phyloP scores from a whole-genome alignment of 2,797 vertebrate species.

The Aulostomus chinensis region DNA sequence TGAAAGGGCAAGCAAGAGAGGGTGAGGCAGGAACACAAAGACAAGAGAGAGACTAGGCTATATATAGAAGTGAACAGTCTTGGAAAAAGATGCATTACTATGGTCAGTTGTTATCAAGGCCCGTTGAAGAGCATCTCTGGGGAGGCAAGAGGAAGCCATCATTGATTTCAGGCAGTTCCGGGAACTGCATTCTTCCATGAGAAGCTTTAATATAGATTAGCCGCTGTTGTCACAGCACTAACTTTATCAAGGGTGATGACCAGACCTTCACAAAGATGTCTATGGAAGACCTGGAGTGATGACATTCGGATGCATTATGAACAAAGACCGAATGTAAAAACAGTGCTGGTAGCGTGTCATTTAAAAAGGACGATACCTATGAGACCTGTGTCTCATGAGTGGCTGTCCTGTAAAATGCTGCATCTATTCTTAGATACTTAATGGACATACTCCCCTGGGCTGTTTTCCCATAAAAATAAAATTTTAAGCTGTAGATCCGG shows the following conservation, averaged over 20 bases:
- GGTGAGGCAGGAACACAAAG: background rate
- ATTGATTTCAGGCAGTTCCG: constrained; percentile 41
- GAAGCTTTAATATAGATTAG: constrained; percentile 56
- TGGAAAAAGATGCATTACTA: constrained; percentile 45
- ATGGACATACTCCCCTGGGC: constrained; percentile 48
- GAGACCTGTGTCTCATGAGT: constrained; percentile 8
- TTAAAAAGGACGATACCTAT: too few species aligned
- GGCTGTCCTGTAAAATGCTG: constrained; percentile 43
- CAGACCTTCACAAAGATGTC: too few species aligned
- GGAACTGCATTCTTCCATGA: constrained; percentile 52
- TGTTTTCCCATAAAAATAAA: constrained; percentile 36
- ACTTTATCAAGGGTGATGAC: constrained; percentile 1
- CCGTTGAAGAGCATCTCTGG: constrained; percentile 45
- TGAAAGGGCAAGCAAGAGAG: background rate
- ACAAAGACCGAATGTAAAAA: background rate
- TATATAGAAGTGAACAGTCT: constrained; percentile 25
- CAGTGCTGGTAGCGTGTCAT: background rate
- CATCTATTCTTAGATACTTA: constrained; percentile 60
- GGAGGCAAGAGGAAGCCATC: constrained; percentile 24
- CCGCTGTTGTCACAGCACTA: constrained; percentile 14
- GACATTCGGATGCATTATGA: background rate
- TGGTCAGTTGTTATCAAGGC: constrained; percentile 40
- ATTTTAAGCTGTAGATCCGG: constrained; percentile 51
- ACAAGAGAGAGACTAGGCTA: constrained; percentile 4
- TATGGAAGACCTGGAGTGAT: too few species aligned